Evolutionary conservation across 2,797 vertebrate genomes (phyloP).

Genomic region (Gymnothorax javanicus): DNA sequence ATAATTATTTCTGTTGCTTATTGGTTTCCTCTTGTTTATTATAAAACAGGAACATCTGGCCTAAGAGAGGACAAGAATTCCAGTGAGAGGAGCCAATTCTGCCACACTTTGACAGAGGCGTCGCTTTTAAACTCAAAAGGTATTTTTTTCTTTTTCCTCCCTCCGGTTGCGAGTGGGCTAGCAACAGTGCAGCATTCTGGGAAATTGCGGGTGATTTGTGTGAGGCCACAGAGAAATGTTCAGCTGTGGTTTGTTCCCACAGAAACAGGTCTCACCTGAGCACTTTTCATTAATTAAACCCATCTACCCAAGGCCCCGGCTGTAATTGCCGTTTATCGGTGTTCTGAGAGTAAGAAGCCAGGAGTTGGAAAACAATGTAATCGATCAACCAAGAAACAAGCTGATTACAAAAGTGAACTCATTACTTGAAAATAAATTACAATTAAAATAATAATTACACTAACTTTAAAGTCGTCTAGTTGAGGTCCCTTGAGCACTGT

Average conservation of each 20-base stretch:
- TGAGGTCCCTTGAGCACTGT: conserved; percentile 35
- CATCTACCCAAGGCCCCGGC: conserved; percentile 26
- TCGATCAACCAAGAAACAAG: conserved; percentile 45
- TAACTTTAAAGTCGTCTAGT: conserved; percentile 42
- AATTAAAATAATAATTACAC: conserved; percentile 50
- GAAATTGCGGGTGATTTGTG: conserved; percentile 15
- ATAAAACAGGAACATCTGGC: conserved; percentile 13
- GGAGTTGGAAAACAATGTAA: conserved; percentile 40
- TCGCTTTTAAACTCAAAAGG: not conserved
- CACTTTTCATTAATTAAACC: conserved; percentile 43
- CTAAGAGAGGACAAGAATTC: not conserved
- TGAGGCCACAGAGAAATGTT: conserved; percentile 7
- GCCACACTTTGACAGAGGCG: not conserved
- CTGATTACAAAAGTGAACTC: conserved; percentile 46
- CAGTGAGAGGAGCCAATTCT: not conserved
- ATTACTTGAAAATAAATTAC: conserved; percentile 49
- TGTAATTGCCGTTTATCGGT: conserved; percentile 38
- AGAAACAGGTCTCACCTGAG: conserved; percentile 39
- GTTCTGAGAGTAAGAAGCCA: conserved; percentile 28
- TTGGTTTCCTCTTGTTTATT: not conserved
- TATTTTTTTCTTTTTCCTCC: too few relatives aligned
- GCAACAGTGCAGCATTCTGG: not conserved
- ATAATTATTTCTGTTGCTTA: not conserved
- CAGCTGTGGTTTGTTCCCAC: conserved; percentile 9
- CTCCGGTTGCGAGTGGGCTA: not conserved